Conservation (phyloP, 2,113 vertebrate species). For the Madoqua kirkii region DNA sequence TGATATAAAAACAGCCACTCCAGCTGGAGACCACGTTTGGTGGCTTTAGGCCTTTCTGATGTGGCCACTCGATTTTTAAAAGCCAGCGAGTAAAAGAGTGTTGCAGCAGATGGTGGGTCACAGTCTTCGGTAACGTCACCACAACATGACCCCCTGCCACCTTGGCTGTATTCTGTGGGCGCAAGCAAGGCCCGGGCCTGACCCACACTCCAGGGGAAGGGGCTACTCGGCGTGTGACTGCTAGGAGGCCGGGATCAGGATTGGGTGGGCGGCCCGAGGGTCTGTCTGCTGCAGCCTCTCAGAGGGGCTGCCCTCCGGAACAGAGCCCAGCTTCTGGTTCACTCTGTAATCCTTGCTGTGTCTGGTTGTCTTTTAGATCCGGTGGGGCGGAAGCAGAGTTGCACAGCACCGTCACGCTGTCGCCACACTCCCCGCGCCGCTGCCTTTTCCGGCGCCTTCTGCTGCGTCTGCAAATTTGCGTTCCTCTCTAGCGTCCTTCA, state of each 20-base stretch:
- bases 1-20: not conserved
- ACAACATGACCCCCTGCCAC: not conserved
- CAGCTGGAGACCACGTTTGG: not conserved
- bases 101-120: not conserved
- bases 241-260: not conserved
- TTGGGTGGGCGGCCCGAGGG: not conserved
- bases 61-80: not conserved
- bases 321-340: not conserved
- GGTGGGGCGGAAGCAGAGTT: fast-evolving
- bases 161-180: not conserved
- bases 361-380: not conserved
- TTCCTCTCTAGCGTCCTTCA: not conserved
- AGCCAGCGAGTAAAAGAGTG: not conserved
- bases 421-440: fast-evolving
- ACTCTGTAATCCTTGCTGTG: not conserved
- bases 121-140: not conserved
- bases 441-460: not conserved
- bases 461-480: not conserved
- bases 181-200: not conserved
- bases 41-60: not conserved
- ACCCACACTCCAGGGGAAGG: not conserved
- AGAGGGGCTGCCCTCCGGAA: not conserved
- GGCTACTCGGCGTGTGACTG: not conserved
- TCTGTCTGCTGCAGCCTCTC: not conserved
- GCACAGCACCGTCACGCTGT: fast-evolving